Evolutionary conservation across 2,797 vertebrate genomes (phyloP), one percentile per base, ranked within the genome.

Genomic region (Phrynocephalus forsythii): DNA sequence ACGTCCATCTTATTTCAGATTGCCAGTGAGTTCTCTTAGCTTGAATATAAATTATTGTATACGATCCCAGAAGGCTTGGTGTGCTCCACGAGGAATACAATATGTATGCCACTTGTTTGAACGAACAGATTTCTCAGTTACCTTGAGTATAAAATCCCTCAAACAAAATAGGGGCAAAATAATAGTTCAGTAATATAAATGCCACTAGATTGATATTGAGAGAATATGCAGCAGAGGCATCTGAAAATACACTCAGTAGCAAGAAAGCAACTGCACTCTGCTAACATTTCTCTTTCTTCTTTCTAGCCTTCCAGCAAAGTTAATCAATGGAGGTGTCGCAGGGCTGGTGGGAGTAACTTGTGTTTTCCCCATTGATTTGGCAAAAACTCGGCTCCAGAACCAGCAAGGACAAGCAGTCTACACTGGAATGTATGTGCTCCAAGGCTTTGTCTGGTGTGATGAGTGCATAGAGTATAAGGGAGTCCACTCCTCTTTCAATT

Each of bases 381-480:
- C 98, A 90, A 98, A 99, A 96, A 98, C 98, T 56, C 97, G 98
- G 83, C 97, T 98, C 44, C 98, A 99, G 94, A 98, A 99, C 95
- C 98, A 98, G 95, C 98, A 97, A 92, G 98, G 97, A 1, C 94
- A 96, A 90, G 96, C 95, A 67, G 92, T 97, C 93, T 99, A 98
- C 96, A 97, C 93, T 85, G 98, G 98, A 94, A 97, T 98, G 98
- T 98, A 96, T 97, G 98, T 98, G 71, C 63, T 3, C 5, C 10
- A 30, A 63, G 38, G 16, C 11, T 48, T 73, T 22, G 24, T 63
- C 6, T 48, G 28, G 16, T 81, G 28, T 86, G 56, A 13, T 44
- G 60, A 30, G 5, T 48, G 9, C 28, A 11, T 73, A 0, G 1
- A 44, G 11, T 20, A 73, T 44, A 56, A 79, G 8, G 9, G 66